Percentiles rank a stretch among this genome's conserved stretches.
These are phyloP conservation scores for Drosophila kokeensis DNA, from an alignment of 2,888 invertebrate genomes.

Conservation along the genomic window DNA sequence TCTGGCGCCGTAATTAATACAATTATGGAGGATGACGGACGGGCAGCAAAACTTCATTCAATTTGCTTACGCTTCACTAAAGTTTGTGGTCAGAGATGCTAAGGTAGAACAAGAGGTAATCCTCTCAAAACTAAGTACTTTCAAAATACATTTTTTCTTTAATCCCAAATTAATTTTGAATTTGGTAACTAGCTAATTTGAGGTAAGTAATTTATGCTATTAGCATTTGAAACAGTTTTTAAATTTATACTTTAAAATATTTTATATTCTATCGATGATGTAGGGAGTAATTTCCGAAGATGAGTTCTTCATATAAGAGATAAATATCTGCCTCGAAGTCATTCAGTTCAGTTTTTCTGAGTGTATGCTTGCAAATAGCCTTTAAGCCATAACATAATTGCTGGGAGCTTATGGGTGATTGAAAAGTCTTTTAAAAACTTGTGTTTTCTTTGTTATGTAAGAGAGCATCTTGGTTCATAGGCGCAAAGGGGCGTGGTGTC, in stretches of 20 bases:
- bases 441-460: not conserved
- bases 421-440: not conserved
- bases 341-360: not conserved
- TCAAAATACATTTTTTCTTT: not conserved
- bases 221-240: not conserved
- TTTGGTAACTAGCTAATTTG: not conserved
- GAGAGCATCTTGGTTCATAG: not conserved
- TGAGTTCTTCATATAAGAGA: not conserved
- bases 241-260: not conserved
- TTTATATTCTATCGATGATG: not conserved
- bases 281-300: not conserved
- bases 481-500: conserved; percentile 9
- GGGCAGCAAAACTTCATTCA: conserved; percentile 8
- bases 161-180: not conserved
- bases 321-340: not conserved
- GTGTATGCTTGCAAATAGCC: not conserved
- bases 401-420: not conserved
- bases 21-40: conserved; percentile 19
- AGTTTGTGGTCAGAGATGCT: not conserved
- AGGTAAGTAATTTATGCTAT: not conserved
- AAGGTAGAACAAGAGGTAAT: not conserved
- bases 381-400: not conserved
- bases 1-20: conserved; percentile 38
- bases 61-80: conserved; percentile 14
- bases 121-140: not conserved